phyloP scores from a whole-genome alignment of 2,797 vertebrate genomes.

The Allobates femoralis region DNA sequence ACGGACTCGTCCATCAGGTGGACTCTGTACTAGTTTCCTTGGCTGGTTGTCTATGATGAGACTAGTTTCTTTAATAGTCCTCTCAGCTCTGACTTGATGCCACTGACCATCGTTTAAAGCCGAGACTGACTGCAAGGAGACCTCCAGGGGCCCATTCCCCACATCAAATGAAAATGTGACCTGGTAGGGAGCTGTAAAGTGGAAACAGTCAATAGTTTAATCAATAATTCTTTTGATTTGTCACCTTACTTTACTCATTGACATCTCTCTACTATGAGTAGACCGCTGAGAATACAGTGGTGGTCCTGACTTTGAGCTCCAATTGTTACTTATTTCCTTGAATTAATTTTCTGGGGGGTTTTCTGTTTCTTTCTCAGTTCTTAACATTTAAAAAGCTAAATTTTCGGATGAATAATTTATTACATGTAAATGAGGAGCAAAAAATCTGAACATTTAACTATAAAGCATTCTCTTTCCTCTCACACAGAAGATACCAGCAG shows the following conservation, averaged over 20 bases:
- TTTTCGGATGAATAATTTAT: too few species aligned
- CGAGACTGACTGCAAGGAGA: conserved; percentile 75
- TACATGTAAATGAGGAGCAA: too few species aligned
- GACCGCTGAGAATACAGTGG: too few species aligned
- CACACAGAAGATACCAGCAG: too few species aligned
- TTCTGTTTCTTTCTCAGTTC: too few species aligned
- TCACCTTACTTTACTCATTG: neutral
- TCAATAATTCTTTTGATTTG: conserved; percentile 9
- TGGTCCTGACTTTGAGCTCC: too few species aligned
- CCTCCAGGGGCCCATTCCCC: conserved; percentile 84
- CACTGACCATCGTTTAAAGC: conserved; percentile 88
- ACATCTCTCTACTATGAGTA: too few species aligned
- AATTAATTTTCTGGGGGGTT: too few species aligned
- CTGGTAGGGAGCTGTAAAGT: conserved; percentile 80
- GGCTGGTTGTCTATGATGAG: conserved; percentile 90
- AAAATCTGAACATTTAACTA: too few species aligned
- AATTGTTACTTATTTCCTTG: neutral
- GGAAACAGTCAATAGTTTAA: neutral
- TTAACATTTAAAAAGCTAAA: too few species aligned
- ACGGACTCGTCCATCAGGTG: conserved; percentile 85
- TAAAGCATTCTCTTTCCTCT: too few species aligned
- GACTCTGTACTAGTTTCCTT: conserved; percentile 80
- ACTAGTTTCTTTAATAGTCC: conserved; percentile 89
- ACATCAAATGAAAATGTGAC: conserved; percentile 89
- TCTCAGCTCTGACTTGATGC: conserved; percentile 85